Evolutionary conservation across 2,113 vertebrate species (phyloP).

Genomic region (Peromyscus maniculatus): DNA sequence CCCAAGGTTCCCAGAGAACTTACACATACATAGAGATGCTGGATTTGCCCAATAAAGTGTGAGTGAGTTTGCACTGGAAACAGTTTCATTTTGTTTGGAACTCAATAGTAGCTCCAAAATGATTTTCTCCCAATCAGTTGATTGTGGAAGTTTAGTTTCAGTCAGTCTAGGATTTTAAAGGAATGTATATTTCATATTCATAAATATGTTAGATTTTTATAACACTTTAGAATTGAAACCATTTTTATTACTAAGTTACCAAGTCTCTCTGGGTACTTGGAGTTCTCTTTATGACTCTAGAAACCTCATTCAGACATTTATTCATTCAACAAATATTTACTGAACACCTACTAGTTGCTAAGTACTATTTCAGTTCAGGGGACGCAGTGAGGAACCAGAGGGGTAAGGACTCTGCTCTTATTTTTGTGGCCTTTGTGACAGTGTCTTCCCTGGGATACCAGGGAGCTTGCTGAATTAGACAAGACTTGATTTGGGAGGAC

Average conservation of each 20-base stretch:
- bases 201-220: conserved; percentile 43
- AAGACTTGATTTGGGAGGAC: not conserved
- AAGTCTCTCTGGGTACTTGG: not conserved
- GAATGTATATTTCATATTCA: not conserved
- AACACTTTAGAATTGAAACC: conserved; percentile 29
- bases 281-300: not conserved
- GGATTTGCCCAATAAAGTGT: not conserved
- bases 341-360: not conserved
- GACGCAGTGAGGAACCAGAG: not conserved
- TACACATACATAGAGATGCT: not conserved
- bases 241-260: not conserved
- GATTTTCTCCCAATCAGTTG: not conserved
- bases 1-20: not conserved
- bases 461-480: not conserved
- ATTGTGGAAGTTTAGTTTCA: conserved; percentile 2
- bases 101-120: conserved; percentile 10
- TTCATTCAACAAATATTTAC: not conserved
- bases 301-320: not conserved
- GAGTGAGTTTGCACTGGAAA: not conserved
- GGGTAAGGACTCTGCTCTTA: not conserved
- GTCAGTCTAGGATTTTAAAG: conserved; percentile 36
- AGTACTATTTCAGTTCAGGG: not conserved
- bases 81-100: not conserved
- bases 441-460: not conserved
- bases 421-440: not conserved